Percentiles rank a stretch among this genome's conserved stretches.
Evolutionary conservation across 1,140 invertebrate genomes (phyloP).

Genomic region (Dreissena rostriformis): DNA sequence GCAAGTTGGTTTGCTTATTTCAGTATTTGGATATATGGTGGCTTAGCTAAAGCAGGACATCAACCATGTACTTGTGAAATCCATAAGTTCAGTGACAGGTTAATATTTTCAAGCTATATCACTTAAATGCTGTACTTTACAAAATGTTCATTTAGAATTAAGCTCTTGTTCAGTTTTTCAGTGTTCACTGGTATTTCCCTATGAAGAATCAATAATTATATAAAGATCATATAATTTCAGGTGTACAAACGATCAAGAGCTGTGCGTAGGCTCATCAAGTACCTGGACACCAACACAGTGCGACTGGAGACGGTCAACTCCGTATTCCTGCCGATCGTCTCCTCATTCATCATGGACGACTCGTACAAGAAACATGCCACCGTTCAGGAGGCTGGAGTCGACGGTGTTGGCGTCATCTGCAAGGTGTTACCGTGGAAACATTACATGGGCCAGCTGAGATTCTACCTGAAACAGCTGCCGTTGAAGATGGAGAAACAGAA

Average conservation of each 20-base stretch:
- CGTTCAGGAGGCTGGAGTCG: conserved; percentile 91
- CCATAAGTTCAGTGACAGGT: too few relatives aligned
- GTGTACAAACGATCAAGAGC: conserved; percentile 91
- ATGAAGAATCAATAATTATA: too few relatives aligned
- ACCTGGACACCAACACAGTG: conserved; percentile 82
- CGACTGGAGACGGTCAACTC: conserved; percentile 88
- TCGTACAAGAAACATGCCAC: conserved; percentile 89
- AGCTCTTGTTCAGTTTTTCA: too few relatives aligned
- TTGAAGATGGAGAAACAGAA: conserved; percentile 89
- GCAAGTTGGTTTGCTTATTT: too few relatives aligned
- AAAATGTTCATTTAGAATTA: too few relatives aligned
- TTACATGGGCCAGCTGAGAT: conserved; percentile 90
- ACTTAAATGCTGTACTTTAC: too few relatives aligned
- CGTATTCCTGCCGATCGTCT: conserved; percentile 92
- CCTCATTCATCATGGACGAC: conserved; percentile 90
- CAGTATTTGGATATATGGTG: too few relatives aligned
- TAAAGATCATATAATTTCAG: too few relatives aligned
- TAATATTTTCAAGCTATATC: too few relatives aligned
- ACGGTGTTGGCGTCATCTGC: conserved; percentile 87
- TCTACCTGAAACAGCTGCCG: conserved; percentile 90
- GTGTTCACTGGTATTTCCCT: too few relatives aligned
- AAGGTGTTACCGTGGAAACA: conserved; percentile 92
- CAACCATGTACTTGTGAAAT: too few relatives aligned
- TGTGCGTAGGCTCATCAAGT: conserved; percentile 83
- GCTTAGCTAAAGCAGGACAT: too few relatives aligned